Evolutionary conservation across 2,113 vertebrate genomes (phyloP), one percentile per base, ranked within the genome.

Genomic region (Falcunculus frontatus): DNA sequence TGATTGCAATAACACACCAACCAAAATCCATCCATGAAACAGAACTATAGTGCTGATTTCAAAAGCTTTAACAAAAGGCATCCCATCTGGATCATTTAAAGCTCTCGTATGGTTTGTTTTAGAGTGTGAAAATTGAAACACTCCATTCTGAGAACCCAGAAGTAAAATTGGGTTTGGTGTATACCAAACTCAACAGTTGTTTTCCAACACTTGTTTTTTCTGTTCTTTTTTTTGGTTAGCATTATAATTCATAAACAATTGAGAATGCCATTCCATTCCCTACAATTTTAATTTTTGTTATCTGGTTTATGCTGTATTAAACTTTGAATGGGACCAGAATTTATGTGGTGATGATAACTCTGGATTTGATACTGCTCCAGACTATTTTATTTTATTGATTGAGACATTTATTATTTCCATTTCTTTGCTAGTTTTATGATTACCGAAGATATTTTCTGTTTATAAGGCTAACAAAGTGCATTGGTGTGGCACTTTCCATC

Each of bases 51-150:
- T 62, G 30, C 87, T 93, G 79, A 93, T 96, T 96, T 95, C 87
- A 93, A 93, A 89, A 94, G 79, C 90, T 90, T 86, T 95, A 93
- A 93, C 84, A 93, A 95, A 94, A 96, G 44, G 21, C 32, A 0
- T 77, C 92, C 93, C 92, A 95, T 96, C 90, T 96, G 95, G 92
- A 95, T 82, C 60, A 75, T 81, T 91, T 96, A 92, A 93, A 92
- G 72, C 79, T 88, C 88, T 90, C 10, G 6, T 68, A 88, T 94
- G 95, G 75, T 95, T 96, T 96, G 76, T 37, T 96, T 95, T 85
- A 96, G 92, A 89, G 77, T 85, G 74, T 90, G 84, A 96, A 96
- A 96, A 96, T 91, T 76, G 89, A 96, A 96, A 85, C 2, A 1
- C 65, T 89, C 39, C 62, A 42, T 84, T 94, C 69, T 50, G 44